Conservation (phyloP, 2,888 invertebrate species). For the Drosophila subquinaria region DNA sequence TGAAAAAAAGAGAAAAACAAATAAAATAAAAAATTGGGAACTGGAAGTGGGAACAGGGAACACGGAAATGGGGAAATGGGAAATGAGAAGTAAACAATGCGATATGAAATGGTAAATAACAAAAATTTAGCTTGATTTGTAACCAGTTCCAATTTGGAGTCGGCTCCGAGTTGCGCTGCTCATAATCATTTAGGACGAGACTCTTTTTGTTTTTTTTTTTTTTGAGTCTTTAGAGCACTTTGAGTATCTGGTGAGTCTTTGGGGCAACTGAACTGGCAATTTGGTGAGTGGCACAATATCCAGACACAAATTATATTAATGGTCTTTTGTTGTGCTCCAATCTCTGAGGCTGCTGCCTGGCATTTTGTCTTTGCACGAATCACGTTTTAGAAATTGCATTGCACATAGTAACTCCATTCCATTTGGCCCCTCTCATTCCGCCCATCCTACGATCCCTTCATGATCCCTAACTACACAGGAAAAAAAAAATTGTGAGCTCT, state of each 20-base stretch:
- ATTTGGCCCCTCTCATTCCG: not conserved
- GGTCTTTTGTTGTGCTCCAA: slow-evolving; percentile 64
- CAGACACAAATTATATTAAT: slow-evolving; percentile 81
- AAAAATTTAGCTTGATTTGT: slow-evolving; percentile 16
- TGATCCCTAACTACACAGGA: slow-evolving; percentile 51
- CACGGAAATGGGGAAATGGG: slow-evolving; percentile 2
- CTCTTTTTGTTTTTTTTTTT: not conserved
- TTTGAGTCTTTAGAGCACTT: slow-evolving; percentile 2
- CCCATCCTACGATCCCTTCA: slow-evolving; percentile 9
- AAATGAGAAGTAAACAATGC: slow-evolving; percentile 34
- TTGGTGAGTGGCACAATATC: slow-evolving; percentile 69
- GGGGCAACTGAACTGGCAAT: slow-evolving; percentile 38
- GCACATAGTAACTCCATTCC: slow-evolving; percentile 49
- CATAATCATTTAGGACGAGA: slow-evolving; percentile 60
- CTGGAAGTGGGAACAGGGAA: slow-evolving; percentile 24
- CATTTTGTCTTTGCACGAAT: slow-evolving; percentile 80
- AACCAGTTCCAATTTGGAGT: slow-evolving; percentile 1
- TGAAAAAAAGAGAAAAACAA: slow-evolving; percentile 15
- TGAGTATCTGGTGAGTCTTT: slow-evolving; percentile 11
- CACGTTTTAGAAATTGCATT: slow-evolving; percentile 82
- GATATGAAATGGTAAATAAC: slow-evolving; percentile 25
- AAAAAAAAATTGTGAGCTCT: no score
- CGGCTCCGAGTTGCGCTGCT: slow-evolving; percentile 49
- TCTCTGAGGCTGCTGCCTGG: slow-evolving; percentile 25
- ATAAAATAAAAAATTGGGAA: slow-evolving; percentile 7